Conservation (phyloP, 64 coral and sea anemone genomes). For the Dendronephthya gigantea region DNA sequence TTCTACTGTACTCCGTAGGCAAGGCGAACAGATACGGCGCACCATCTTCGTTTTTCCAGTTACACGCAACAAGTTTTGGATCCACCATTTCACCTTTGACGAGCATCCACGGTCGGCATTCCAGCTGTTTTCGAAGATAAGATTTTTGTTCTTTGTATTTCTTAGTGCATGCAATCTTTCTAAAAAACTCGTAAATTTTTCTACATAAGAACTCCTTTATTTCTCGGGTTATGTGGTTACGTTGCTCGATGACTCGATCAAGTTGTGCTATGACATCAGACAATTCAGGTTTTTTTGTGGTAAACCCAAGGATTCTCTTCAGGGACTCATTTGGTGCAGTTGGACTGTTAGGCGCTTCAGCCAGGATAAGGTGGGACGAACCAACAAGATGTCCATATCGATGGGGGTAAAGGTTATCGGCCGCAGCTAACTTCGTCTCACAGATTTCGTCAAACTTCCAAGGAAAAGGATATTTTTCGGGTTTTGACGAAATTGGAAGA, state of each 20-base stretch:
- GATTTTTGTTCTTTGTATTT: neutral
- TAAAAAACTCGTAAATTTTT: neutral
- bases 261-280: neutral
- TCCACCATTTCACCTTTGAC: neutral
- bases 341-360: constrained; percentile 5
- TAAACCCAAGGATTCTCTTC: neutral
- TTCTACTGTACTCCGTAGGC: neutral
- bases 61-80: neutral
- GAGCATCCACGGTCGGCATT: neutral
- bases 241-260: neutral
- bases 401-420: constrained; percentile 32
- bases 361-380: constrained; percentile 35
- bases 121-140: neutral
- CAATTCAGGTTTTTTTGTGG: neutral
- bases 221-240: neutral
- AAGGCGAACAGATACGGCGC: neutral
- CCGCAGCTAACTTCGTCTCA: constrained; percentile 23
- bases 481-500: constrained; percentile 55
- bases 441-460: constrained; percentile 55
- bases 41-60: neutral
- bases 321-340: neutral
- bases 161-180: neutral
- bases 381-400: constrained; percentile 25
- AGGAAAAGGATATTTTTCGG: constrained; percentile 38
- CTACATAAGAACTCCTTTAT: neutral